phyloP scores from a whole-genome alignment of 2,797 vertebrate species.

The Rhyacichthys aspro region DNA sequence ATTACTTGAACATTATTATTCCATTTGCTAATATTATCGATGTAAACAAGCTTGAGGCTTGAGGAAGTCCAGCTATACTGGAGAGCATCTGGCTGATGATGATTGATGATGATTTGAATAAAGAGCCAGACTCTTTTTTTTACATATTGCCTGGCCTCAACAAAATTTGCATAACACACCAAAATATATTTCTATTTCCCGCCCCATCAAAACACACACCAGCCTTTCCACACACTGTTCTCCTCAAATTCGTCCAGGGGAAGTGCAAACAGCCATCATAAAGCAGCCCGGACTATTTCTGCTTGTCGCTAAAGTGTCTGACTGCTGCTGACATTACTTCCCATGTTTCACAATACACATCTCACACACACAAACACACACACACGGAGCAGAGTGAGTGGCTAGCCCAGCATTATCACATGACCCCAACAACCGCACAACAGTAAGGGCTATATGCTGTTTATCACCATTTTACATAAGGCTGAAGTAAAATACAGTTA shows the following conservation, averaged over 20 bases:
- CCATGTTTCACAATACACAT: constrained; percentile 83
- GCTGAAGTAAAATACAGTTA: constrained; percentile 25
- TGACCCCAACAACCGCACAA: constrained; percentile 66
- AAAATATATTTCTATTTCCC: constrained; percentile 66
- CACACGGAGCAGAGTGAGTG: constrained; percentile 55
- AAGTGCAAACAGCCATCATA: constrained; percentile 72
- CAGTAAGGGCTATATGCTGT: constrained; percentile 45
- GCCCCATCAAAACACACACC: constrained; percentile 26
- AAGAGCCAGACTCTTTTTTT: constrained; percentile 18
- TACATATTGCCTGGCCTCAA: constrained; percentile 23
- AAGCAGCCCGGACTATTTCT: constrained; percentile 71
- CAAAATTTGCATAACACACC: constrained; percentile 54
- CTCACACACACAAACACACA: constrained; percentile 65
- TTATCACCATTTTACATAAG: constrained; percentile 32
- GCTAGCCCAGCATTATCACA: constrained; percentile 69
- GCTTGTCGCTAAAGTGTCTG: constrained; percentile 65
- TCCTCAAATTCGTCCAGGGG: constrained; percentile 55
- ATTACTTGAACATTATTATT: too few species aligned
- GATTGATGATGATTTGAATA: constrained; percentile 54
- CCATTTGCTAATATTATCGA: too few species aligned
- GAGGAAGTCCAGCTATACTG: background rate
- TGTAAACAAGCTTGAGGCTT: background rate
- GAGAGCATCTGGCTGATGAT: background rate
- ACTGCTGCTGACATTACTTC: constrained; percentile 79
- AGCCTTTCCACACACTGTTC: constrained; percentile 40